Evolutionary conservation across 2,113 vertebrate genomes (phyloP), one percentile per base, ranked within the genome.

Genomic region (Chloropsis cyanopogon): DNA sequence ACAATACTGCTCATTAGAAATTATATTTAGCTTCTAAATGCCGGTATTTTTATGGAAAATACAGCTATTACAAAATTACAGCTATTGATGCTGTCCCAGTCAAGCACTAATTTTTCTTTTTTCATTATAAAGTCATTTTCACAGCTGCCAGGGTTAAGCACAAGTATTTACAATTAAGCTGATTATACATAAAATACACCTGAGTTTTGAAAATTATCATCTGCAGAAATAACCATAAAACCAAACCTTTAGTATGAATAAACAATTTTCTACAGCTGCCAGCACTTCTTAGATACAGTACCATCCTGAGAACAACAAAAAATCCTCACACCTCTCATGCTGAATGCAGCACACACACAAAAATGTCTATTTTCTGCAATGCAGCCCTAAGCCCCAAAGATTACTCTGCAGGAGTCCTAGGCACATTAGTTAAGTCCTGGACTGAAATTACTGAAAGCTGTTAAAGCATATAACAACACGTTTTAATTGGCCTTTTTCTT

Each of bases 171-270:
- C 4, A 85, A 52, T 39, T 84, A 90, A 75, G 46, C 7, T 82
- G 65, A 85, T 61, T 52, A 60, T 39, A 50, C 68, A 54, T 29
- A 77, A 77, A 88, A 69, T 22, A 72, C 21, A 71, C 17, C 2
- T 2, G 20, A 82, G 35, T 39, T 49, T 5, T 56, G 31, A 70
- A 25, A 88, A 56, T 18, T 29, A 50, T 26, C n/a, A 54, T 37
- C 42, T 72, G 28, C 23, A 87, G 83, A 86, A 91, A 52, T 14
- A 72, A 42, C 70, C n/a, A 39, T 29, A 72, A 88, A 95, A 35
- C 46, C 46, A 95, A 80, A 85, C 24, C 46, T 54, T 21, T 9
- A 54, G 42, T 66, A 63, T 25, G 37, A 84, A 82, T 42, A 88
- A 95, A 37, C 35, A 20, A 52, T 80, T 80, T 53, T 65, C 46